phyloP scores from a whole-genome alignment of 2,113 vertebrate species.

The Neopipo cinnamomea region DNA sequence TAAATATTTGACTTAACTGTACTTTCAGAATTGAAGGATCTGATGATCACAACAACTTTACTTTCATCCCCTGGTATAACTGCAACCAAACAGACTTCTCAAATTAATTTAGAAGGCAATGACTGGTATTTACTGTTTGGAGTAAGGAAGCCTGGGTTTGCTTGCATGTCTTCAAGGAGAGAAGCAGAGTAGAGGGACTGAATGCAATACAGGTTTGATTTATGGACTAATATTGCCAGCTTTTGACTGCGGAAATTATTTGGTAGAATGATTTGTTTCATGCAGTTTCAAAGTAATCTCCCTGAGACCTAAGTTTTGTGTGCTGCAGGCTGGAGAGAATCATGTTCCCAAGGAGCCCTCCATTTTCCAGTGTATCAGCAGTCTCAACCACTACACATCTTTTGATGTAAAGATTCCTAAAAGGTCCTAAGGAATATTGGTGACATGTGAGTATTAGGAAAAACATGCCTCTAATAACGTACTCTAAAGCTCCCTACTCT shows the following conservation, averaged over 20 bases:
- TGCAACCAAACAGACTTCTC: not conserved
- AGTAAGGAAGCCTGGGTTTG: not conserved
- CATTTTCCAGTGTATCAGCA: not conserved
- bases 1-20: conserved; percentile 7
- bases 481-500: not conserved
- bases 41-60: not conserved
- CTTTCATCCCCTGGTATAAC: not conserved
- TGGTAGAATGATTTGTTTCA: conserved; percentile 3
- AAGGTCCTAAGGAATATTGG: not conserved
- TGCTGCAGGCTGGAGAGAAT: not conserved
- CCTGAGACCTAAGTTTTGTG: not conserved
- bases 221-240: not conserved
- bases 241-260: conserved; percentile 20
- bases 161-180: not conserved
- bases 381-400: not conserved
- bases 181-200: not conserved
- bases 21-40: not conserved
- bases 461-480: not conserved
- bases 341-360: not conserved
- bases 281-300: not conserved
- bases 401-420: not conserved
- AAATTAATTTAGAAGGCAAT: not conserved
- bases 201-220: not conserved
- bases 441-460: not conserved
- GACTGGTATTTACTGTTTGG: not conserved